Conservation (phyloP, 2,888 invertebrate genomes). For the Siphonodentalium dalli region DNA sequence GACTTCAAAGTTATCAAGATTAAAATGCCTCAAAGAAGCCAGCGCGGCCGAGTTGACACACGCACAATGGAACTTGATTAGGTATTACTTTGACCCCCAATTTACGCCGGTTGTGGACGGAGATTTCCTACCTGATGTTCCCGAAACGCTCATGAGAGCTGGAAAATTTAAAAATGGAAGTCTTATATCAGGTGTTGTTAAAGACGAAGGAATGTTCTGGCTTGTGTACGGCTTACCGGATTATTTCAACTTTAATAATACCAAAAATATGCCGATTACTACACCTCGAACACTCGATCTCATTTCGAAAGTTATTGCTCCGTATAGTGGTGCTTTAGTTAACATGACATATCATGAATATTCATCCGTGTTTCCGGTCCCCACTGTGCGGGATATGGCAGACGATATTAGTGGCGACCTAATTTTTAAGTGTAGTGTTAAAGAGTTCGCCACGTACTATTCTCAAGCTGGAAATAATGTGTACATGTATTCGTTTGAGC, state of each 20-base stretch:
- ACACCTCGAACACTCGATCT: too few species aligned
- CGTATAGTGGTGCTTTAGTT: too few species aligned
- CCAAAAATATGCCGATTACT: too few species aligned
- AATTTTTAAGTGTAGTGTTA: neutral
- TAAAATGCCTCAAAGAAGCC: constrained; percentile 37
- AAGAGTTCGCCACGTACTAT: neutral
- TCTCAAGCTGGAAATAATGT: constrained; percentile 9
- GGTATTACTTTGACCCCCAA: constrained; percentile 68
- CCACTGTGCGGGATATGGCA: neutral
- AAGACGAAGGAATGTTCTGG: constrained; percentile 93
- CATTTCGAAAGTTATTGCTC: too few species aligned
- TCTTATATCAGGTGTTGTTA: too few species aligned
- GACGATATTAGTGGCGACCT: neutral
- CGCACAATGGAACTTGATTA: constrained; percentile 27
- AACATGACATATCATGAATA: too few species aligned
- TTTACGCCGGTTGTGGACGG: constrained; percentile 87
- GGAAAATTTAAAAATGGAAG: constrained; percentile 93
- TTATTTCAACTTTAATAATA: too few species aligned
- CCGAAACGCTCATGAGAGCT: constrained; percentile 84
- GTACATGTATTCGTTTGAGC: constrained; percentile 51
- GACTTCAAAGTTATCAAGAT: constrained; percentile 14
- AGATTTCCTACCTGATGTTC: constrained; percentile 84
- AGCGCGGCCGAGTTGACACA: constrained; percentile 25
- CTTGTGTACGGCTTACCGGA: constrained; percentile 89
- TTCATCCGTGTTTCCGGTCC: constrained; percentile 68